Conservation (phyloP, 2,113 vertebrate genomes). For the Xenopus tropicalis region UCB_Xtro_10.0 CM004449.2:10087501-10088000, state of each 20-base stretch:
- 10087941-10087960: conserved; percentile 73
- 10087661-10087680: conserved; percentile 72
- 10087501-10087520: background rate
- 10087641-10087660: conserved; percentile 48
- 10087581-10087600: conserved; percentile 44
- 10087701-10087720: conserved; percentile 56
- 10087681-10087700: conserved; percentile 61
- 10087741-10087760: conserved; percentile 48
- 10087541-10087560: conserved; percentile 47
- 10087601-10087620: conserved; percentile 30
- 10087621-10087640: conserved; percentile 32
- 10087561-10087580: conserved; percentile 46
- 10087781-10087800: conserved; percentile 45
- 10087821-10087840: conserved; percentile 48
- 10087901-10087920: conserved; percentile 50
- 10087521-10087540: conserved; percentile 31
- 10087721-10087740: conserved; percentile 60
- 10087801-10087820: conserved; percentile 56
- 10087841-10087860: conserved; percentile 48
- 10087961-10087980: conserved; percentile 49
- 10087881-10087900: conserved; percentile 4
- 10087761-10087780: conserved; percentile 20
- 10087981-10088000: background rate
- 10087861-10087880: conserved; percentile 68
- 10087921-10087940: conserved; percentile 69